These are phyloP conservation scores for Leuciscus idus DNA, from an alignment of 2,113 vertebrate genomes.

Conservation along the genomic window DNA sequence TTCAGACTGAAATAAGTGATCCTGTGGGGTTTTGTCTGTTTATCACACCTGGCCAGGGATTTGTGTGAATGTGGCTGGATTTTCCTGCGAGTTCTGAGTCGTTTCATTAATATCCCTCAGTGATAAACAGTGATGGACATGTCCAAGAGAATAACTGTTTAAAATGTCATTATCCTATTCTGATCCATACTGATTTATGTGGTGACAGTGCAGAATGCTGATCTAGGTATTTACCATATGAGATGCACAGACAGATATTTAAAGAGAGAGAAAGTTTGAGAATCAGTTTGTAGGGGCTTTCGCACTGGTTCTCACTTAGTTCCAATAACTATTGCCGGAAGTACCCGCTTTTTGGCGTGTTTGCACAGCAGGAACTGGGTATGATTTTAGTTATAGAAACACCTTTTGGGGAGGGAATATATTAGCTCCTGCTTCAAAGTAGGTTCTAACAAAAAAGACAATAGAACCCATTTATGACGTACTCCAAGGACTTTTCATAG, in stretches of 20 bases:
- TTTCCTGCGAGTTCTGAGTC: neutral
- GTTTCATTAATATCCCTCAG: slow-evolving; percentile 17
- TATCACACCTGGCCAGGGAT: slow-evolving; percentile 22
- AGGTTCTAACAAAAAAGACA: no score
- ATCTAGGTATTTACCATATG: neutral
- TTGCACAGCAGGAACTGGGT: neutral
- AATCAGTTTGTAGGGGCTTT: no score
- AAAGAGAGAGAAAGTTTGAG: no score
- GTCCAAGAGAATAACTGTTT: neutral
- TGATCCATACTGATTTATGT: neutral
- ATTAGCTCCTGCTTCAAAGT: neutral
- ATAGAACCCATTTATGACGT: no score
- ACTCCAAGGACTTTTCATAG: no score
- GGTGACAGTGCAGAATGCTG: neutral
- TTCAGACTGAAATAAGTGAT: slow-evolving; percentile 7
- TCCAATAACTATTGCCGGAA: neutral
- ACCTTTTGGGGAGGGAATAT: neutral
- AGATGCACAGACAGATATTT: no score
- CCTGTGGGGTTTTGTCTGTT: slow-evolving; percentile 13
- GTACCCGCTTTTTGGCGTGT: neutral
- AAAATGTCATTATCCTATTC: slow-evolving; percentile 7
- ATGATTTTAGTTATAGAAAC: neutral
- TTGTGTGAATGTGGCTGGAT: neutral
- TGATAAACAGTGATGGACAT: neutral
- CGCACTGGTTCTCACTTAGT: neutral